Evolutionary conservation across 2,888 invertebrate genomes (phyloP), one percentile per base, ranked within the genome.

Genomic region (Trichopria drosophilae): DNA sequence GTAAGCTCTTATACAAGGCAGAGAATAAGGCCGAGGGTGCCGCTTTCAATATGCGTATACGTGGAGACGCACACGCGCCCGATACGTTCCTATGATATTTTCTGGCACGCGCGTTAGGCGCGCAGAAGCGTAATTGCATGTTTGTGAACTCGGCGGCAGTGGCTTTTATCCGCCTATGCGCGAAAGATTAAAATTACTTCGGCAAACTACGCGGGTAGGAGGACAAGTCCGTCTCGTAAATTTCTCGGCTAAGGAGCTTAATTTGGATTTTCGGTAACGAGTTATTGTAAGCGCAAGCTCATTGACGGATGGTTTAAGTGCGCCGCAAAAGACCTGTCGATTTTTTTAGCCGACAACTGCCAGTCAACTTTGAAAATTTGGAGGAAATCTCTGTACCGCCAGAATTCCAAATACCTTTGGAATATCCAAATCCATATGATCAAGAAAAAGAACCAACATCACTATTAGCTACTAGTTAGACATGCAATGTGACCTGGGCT

Each of bases 201-300:
- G 63, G 68, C 67, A 67, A 69, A 70, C 68, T 68, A 63, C 58
- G 53, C 44, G 52, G 50, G 57, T 41, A 48, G 56, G 53, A 53
- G 53, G 56, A 59, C 55, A n/a, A n/a, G n/a, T n/a, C n/a, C n/a
- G 69, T 71, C 73, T 72, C 68, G 71, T 68, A 71, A 73, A 73
- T 72, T 73, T 73, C 67, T 67, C 63, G 61, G 64, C 63, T 75
- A 75, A 75, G 75, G 60, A 73, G 75, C 75, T 75, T 75, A 75
- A 73, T 75, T 73, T 70, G 67, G 71, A 72, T 75, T 71, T 71
- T 71, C 72, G 66, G 69, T 73, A 75, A 75, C 71, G 71, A 74
- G 72, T 73, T 73, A 72, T 70, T 71, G 69, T 63, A 63, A 68
- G 66, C 64, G 62, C 59, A 57, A 62, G 65, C 59, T 60, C 62